Base-by-base conservation (phyloP, 2,797 vertebrate species). In the Pogonophryne albipinna region DNA sequence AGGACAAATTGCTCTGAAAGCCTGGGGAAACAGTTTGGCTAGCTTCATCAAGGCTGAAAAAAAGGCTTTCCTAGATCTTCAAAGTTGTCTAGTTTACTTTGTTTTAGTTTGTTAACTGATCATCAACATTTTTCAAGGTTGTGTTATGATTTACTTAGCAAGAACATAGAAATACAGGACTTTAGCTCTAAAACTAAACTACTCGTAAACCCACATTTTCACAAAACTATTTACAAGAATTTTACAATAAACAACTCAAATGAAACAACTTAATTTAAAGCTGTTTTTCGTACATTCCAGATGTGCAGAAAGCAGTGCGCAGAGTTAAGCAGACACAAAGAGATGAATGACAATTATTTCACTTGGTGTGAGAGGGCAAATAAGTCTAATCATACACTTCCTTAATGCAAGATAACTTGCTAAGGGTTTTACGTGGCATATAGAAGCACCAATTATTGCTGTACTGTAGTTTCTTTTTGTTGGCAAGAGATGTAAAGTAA, bases 1-100 rank as follows among this genome's bases (percentile, higher is more conserved):
- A 46, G 57, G 65, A 57, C 50, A 67, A 58, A 76, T 56, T 61
- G 38, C 62, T 38, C 23, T 15, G 10, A 46, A 69, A 59, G 46
- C 55, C 59, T 12, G n/a, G 1, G 15, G 15, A 5, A 4, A 19
- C 13, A 27, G 42, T 47, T 27, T 19, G 10, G 45, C 42, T 41
- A 49, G 27, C 38, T 31, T 13, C 6, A 31, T 65, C 11, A 68
- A 46, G 47, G 19, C 15, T 27, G 6, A 2, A 49, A 19, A 34
- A 49, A 61, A 4, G 10, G 15, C 41, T 11, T 27, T 45, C n/a
- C 58, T 34, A 6, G 17, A 50, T 50, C 38, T 27, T 61, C 44
- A 31, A 10, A 58, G 7, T 20, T 46, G 9, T 60, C 27, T 51
- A 31, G 8, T 31, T 62, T n/a, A 16, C 38, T 12, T 57, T 1